A percentile compares a stretch with the other conserved stretches of the same genome.
phyloP scores from a whole-genome alignment of 2,888 invertebrate genomes.

The Tanytarsus gracilentus region DNA sequence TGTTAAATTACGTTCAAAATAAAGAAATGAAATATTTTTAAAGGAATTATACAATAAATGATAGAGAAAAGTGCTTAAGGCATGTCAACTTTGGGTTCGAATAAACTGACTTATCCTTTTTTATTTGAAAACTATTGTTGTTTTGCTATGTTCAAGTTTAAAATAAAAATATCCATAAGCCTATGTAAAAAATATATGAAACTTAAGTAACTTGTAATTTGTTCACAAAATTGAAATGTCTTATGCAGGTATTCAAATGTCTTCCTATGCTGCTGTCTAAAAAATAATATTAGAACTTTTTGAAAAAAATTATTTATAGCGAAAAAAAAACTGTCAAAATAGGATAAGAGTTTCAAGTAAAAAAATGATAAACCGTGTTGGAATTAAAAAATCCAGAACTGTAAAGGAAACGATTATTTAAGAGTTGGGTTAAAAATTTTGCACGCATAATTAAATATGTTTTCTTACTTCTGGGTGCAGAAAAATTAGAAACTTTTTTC shows the following conservation, averaged over 20 bases:
- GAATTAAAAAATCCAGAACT: neutral
- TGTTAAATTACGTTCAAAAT: neutral
- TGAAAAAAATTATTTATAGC: constrained; percentile 24
- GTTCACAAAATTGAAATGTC: constrained; percentile 25
- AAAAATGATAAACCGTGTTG: no score
- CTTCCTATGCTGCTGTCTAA: constrained; percentile 30
- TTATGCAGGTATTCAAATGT: constrained; percentile 28
- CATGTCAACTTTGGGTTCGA: constrained; percentile 22
- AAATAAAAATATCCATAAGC: neutral
- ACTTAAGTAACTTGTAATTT: neutral
- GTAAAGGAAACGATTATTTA: neutral
- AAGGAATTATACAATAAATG: constrained; percentile 9
- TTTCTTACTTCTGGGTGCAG: no score
- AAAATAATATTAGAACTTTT: constrained; percentile 25
- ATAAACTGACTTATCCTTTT: no score
- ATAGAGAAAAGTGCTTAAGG: neutral
- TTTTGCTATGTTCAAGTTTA: neutral
- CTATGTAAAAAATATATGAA: neutral
- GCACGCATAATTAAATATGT: neutral
- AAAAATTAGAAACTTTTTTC: no score
- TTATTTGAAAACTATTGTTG: no score
- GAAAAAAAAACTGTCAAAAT: constrained; percentile 14
- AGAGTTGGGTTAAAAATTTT: neutral
- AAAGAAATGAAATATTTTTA: constrained; percentile 8
- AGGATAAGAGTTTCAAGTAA: no score